These are phyloP conservation scores for Agriopis aurantiaria DNA, from an alignment of 2,888 invertebrate species.

Conservation along the genomic window DNA sequence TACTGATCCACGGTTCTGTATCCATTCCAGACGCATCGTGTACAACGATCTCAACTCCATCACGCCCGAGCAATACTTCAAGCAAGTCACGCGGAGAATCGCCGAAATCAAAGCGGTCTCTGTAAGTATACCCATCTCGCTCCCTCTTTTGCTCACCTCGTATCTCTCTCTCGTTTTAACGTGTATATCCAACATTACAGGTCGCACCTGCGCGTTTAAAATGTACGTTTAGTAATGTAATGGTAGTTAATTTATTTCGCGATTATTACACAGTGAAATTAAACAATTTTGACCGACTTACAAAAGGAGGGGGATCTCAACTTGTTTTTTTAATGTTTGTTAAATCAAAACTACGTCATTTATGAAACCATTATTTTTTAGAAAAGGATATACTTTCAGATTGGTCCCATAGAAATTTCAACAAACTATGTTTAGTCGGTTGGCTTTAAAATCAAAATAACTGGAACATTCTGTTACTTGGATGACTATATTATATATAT, in stretches of 20 bases:
- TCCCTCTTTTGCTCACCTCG: constrained; percentile 42
- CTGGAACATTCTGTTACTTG: no score
- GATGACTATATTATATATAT: no score
- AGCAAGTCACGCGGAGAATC: constrained; percentile 94
- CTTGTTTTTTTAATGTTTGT: no score
- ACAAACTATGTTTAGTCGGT: no score
- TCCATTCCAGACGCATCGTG: constrained; percentile 91
- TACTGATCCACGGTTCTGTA: background rate
- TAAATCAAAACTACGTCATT: no score
- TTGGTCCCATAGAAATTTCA: no score
- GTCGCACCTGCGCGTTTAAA: constrained; percentile 52
- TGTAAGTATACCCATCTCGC: constrained; percentile 84
- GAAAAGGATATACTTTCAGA: no score
- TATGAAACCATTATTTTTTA: no score
- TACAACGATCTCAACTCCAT: constrained; percentile 96
- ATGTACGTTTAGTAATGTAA: constrained; percentile 63
- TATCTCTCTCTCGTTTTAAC: constrained; percentile 53
- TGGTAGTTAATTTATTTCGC: background rate
- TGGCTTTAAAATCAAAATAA: no score
- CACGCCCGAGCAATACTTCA: constrained; percentile 98
- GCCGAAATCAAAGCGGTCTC: constrained; percentile 96
- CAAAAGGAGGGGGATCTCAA: no score
- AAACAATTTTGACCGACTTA: no score
- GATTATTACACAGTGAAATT: no score
- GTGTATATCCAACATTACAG: constrained; percentile 55